Evolutionary conservation across 2,888 invertebrate genomes (phyloP), one percentile per base, ranked within the genome.

Genomic region (Chesias legatella): DNA sequence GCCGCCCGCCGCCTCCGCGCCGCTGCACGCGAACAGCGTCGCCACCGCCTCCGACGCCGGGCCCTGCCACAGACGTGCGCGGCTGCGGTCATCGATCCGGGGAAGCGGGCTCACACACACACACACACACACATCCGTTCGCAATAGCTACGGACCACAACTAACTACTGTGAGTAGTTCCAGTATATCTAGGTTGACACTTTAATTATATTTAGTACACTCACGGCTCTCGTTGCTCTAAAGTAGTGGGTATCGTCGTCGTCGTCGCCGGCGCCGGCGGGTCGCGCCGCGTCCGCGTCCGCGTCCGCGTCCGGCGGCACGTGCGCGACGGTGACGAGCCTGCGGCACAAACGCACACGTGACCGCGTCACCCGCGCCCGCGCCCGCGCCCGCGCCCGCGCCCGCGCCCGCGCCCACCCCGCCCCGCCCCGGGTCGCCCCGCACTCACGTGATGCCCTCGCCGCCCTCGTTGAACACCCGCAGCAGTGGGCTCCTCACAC

Each of bases 381-480:
- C 7, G n/a, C 10, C 8, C 9, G 26, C 9, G 4, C 7, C 7
- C 13, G 1, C 3, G 20, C 13, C 20, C 26, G n/a, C n/a, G 9
- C 30, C 10, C 23, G 7, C 30, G 27, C 8, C 7, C 0, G 4
- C 17, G 21, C 6, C 33, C 5, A 0, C 10, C 26, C n/a, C n/a
- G n/a, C n/a, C n/a, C n/a, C n/a, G n/a, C n/a, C n/a, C n/a, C n/a
- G n/a, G n/a, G n/a, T n/a, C n/a, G n/a, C n/a, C 3, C 10, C 3
- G 10, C 41, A 30, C 77, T 75, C 56, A 84, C 83, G 81, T 65
- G 41, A 81, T 52, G 30, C 68, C 67, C 1, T 70, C 67, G 23
- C 63, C 53, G 10, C 65, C 67, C 42, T 82, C 84, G 58, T 82
- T 79, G 65, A 65, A 83, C 23, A 84, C 55, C 23, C 75, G 69